These are phyloP conservation scores for Melanaphis sacchari DNA, from an alignment of 1,140 invertebrate genomes.

Conservation along the genomic window DNA sequence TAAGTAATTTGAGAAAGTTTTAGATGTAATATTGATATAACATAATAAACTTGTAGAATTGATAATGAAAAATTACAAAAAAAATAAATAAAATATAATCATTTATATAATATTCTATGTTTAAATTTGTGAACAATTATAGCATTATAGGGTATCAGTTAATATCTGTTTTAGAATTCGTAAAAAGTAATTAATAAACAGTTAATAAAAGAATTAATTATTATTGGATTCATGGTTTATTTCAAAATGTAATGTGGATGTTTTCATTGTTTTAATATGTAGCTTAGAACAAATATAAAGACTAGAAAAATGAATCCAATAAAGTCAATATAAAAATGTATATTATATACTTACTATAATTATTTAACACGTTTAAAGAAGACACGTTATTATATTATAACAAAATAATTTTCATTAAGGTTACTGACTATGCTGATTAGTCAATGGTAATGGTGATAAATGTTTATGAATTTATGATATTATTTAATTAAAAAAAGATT, in stretches of 20 bases:
- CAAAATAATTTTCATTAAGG: not conserved
- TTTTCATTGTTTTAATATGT: not conserved
- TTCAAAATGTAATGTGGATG: not conserved
- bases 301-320: not conserved
- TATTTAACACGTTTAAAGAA: too few species aligned
- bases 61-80: not conserved
- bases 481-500: not conserved
- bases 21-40: not conserved
- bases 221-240: not conserved
- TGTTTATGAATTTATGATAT: too few species aligned
- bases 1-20: not conserved
- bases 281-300: not conserved
- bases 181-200: not conserved
- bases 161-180: not conserved
- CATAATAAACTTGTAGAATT: too few species aligned
- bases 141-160: not conserved
- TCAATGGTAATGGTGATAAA: not conserved
- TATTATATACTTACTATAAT: not conserved
- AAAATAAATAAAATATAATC: not conserved
- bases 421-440: not conserved
- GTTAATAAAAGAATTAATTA: not conserved
- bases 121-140: not conserved
- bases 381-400: not conserved
- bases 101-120: not conserved
- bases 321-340: not conserved